Percentiles rank a stretch among this genome's conserved stretches.
These are phyloP conservation scores for Chondrilla cf. caribensis DNA, from an alignment of 37 sponge, comb jelly and placozoan genomes.

Conservation along the genomic window DNA sequence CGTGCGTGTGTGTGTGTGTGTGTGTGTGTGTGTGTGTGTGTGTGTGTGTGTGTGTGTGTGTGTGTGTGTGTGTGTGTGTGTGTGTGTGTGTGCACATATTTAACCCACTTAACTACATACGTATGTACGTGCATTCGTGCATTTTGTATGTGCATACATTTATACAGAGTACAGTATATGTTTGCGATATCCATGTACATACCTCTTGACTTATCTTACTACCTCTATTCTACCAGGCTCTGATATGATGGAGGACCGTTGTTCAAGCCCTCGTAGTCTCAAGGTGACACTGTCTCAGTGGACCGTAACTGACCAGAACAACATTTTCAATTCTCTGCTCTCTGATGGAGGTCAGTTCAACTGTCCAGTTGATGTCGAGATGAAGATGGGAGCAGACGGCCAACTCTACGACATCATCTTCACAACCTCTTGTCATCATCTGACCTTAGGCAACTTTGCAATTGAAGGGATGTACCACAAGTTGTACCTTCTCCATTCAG, in stretches of 20 bases:
- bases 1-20: too few species aligned
- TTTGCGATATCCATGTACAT: too few species aligned
- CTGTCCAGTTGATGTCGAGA: background rate
- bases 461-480: background rate
- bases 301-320: conserved; percentile 9
- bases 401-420: background rate
- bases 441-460: background rate
- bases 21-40: too few species aligned
- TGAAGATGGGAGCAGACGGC: background rate
- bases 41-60: too few species aligned
- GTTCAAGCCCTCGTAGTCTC: background rate
- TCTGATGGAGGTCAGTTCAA: conserved; percentile 17
- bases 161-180: too few species aligned
- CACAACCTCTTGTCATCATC: background rate
- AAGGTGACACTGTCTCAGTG: conserved; percentile 3
- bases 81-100: too few species aligned
- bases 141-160: too few species aligned
- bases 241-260: background rate
- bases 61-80: too few species aligned
- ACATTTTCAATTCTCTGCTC: conserved; percentile 4
- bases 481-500: background rate
- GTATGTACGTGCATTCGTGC: too few species aligned
- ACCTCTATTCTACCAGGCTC: background rate
- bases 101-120: too few species aligned
- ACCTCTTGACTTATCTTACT: too few species aligned